Base-by-base conservation (phyloP, 2,888 invertebrate genomes). In the Rutpela maculata region DNA sequence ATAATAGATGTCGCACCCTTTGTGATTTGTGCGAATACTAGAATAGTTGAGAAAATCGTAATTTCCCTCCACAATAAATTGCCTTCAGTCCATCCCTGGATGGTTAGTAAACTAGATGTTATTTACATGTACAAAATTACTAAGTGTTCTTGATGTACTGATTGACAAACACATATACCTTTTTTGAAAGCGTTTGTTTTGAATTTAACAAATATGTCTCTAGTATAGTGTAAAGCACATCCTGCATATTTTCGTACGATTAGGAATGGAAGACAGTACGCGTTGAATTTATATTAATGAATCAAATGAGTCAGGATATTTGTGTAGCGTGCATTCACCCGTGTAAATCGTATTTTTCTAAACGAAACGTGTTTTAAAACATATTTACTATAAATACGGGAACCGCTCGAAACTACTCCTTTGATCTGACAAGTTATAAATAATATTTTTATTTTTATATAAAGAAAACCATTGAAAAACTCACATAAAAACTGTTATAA, bases 361-460 rank as follows among this genome's bases (percentile, higher is more conserved):
- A 50, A 50, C 12, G 43, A 43, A 43, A 43, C 43, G 43, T 43
- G 50, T 50, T n/a, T 50, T 17, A n/a, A n/a, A 50, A 50, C 50
- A 50, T n/a, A n/a, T 50, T 50, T 50, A 50, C 50, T 50, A 50
- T 50, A 50, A 50, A 50, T 17, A 50, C 50, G n/a, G n/a, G 50
- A 50, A 50, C 50, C 7, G n/a, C 6, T 50, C 6, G n/a, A 50
- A n/a, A 50, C n/a, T 50, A 50, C 7, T 15, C 50, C 50, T 50
- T 50, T 50, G 50, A 50, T 50, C 50, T n/a, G 50, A 50, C 50
- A 50, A n/a, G 50, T 15, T n/a, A 50, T 50, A n/a, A 50, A 50
- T 50, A 50, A 50, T 50, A 50, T 50, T 50, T 50, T 50, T n/a
- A 50, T n/a, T 50, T 50, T 50, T n/a, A 50, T 50, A 50, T 50